Conservation (phyloP, 2,113 vertebrate species). For the Menura novaehollandiae region DNA sequence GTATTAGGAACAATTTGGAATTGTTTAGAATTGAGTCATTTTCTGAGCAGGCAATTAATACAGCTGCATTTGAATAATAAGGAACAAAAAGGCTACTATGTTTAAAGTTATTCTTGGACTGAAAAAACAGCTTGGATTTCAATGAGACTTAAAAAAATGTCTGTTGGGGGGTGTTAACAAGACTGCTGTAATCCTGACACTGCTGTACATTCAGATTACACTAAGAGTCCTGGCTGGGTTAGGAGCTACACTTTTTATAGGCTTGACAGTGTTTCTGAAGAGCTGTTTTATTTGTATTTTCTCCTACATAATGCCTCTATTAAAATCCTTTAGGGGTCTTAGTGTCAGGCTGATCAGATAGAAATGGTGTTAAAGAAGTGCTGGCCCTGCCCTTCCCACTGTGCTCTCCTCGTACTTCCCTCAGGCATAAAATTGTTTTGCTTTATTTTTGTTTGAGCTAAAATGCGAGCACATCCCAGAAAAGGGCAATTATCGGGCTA, state of each 20-base stretch:
- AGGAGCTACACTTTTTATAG: not conserved
- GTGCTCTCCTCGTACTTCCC: not conserved
- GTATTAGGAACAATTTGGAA: slow-evolving; percentile 47
- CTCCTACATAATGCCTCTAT: not conserved
- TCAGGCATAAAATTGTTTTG: not conserved
- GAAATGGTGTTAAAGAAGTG: not conserved
- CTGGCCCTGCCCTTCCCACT: not conserved
- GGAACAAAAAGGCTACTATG: not conserved
- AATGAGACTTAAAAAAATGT: not conserved
- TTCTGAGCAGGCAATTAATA: slow-evolving; percentile 62
- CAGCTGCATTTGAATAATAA: not conserved
- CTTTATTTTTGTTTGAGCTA: not conserved
- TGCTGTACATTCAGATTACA: not conserved
- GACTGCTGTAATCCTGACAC: not conserved
- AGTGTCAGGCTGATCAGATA: not conserved
- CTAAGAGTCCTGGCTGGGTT: not conserved
- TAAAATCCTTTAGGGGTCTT: not conserved
- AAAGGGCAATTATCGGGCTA: not conserved
- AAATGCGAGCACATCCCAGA: not conserved
- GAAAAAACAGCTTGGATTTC: not conserved
- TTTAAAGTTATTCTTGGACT: not conserved
- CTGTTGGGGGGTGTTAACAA: not conserved
- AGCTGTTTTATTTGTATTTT: not conserved
- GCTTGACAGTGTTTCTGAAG: not conserved
- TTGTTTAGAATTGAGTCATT: slow-evolving; percentile 41